Evolutionary conservation across 2,113 vertebrate species (phyloP).

Genomic region (Pterophyllum scalare): DNA sequence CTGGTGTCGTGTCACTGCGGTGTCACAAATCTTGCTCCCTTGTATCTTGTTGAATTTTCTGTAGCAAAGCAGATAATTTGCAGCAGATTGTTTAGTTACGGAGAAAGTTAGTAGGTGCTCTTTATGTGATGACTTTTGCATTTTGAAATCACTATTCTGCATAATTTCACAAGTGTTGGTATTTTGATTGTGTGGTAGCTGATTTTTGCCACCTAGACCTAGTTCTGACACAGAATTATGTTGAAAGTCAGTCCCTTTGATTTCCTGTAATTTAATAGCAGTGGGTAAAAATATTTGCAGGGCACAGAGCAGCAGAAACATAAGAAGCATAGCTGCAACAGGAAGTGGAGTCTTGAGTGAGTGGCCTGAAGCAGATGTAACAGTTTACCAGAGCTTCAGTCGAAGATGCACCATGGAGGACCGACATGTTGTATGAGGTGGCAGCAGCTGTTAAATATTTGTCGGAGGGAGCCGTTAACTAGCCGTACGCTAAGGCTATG

Average conservation of each 20-base stretch:
- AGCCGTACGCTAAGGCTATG: slow-evolving; percentile 26
- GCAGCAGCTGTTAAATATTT: slow-evolving; percentile 55
- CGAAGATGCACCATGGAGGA: slow-evolving; percentile 66
- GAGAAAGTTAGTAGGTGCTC: neutral
- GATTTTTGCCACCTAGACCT: slow-evolving; percentile 82
- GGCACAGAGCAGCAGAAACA: slow-evolving; percentile 83
- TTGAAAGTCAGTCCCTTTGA: slow-evolving; percentile 87
- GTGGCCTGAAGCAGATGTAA: slow-evolving; percentile 73
- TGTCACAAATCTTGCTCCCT: slow-evolving; percentile 3
- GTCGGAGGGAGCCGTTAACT: slow-evolving; percentile 68
- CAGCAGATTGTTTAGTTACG: neutral
- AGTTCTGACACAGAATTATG: slow-evolving; percentile 86
- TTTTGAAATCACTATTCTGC: slow-evolving; percentile 40
- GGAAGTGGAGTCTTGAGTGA: slow-evolving; percentile 71
- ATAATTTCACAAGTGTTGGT: slow-evolving; percentile 65
- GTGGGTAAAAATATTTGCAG: slow-evolving; percentile 95
- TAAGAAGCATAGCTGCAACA: slow-evolving; percentile 78
- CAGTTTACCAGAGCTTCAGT: slow-evolving; percentile 72
- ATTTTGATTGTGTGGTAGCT: slow-evolving; percentile 74
- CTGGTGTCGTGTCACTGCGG: slow-evolving; percentile 50
- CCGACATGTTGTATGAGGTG: slow-evolving; percentile 66
- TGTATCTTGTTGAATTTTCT: slow-evolving; percentile 22
- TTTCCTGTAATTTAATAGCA: slow-evolving; percentile 97
- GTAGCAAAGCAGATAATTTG: neutral
- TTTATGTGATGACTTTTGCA: neutral